Evolutionary conservation across 2,888 invertebrate genomes (phyloP), one percentile per base, ranked within the genome.

Genomic region (Watsonalla binaria): DNA sequence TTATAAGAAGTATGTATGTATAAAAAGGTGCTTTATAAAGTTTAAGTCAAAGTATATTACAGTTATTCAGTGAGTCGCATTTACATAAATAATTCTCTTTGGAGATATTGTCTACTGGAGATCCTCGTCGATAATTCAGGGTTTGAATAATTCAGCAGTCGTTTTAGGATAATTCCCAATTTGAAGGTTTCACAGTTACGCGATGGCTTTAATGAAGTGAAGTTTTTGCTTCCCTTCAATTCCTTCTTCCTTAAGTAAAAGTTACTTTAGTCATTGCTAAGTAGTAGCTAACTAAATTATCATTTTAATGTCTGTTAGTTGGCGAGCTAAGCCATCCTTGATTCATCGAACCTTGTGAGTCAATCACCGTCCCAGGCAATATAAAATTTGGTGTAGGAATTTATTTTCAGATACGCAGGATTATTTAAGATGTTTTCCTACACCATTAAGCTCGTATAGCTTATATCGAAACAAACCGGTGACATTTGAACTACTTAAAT

Each of bases 131-230:
- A 85, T 84, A 83, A 84, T 84, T 83, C 80, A 79, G 68, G 72
- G 71, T 75, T 79, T 84, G 82, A 86, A 86, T 86, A 74, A 86
- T 86, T 85, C 85, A 86, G 74, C 63, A 77, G 77, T 74, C 80
- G 82, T 79, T 86, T 82, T 74, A 74, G 77, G 78, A 80, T 84
- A 81, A 83, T 83, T 84, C 82, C 73, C 80, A 80, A 85, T 84
- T 83, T 80, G 81, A 76, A 82, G 79, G 79, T 80, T 80, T 78
- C 73, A 74, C 71, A 72, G 80, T 76, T 76, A 72, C 76, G 72
- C 70, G 65, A 71, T 63, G 70, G 62, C 65, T 74, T 76, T 81
- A 82, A 82, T 76, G 80, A 81, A 81, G 75, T 73, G 71, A 75
- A 78, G 68, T 78, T 78, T 74, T 74, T 72, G 58, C 60, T 65